Conservation (phyloP, 2,888 invertebrate genomes). For the Bibio marci region DNA sequence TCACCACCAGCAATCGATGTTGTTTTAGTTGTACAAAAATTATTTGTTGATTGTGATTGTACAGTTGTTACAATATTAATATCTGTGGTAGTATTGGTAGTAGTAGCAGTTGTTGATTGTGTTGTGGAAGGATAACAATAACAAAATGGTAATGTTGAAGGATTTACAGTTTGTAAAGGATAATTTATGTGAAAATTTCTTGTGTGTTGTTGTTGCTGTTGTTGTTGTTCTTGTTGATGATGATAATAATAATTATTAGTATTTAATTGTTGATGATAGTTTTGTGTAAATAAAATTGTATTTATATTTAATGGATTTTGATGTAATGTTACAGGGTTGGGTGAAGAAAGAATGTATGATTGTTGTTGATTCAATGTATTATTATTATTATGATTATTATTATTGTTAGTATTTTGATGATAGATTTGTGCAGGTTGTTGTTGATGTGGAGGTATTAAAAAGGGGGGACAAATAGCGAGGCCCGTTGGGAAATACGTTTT, state of each 20-base stretch:
- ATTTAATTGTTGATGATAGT: constrained; percentile 6
- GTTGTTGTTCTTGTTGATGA: constrained; percentile 6
- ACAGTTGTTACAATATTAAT: too few relatives aligned
- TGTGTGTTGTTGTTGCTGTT: constrained; percentile 10
- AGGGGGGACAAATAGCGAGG: constrained; percentile 18
- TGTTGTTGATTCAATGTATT: too few relatives aligned
- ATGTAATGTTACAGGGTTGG: too few relatives aligned
- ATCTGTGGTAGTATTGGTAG: not conserved
- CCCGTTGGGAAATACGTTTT: constrained; percentile 19
- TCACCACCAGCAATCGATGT: not conserved
- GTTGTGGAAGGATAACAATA: constrained; percentile 8
- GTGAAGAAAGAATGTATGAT: too few relatives aligned
- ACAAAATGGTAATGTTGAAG: constrained; percentile 5
- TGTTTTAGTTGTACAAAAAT: too few relatives aligned
- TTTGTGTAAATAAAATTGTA: constrained; percentile 3
- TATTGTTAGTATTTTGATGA: constrained; percentile 2
- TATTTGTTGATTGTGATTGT: too few relatives aligned
- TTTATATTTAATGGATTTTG: too few relatives aligned
- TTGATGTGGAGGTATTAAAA: constrained; percentile 12
- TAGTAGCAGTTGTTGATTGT: not conserved
- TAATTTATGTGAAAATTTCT: constrained; percentile 4
- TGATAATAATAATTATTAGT: not conserved
- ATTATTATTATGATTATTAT: not conserved
- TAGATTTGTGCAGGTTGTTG: too few relatives aligned
- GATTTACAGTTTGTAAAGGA: constrained; percentile 10